Conservation (phyloP, 2,797 vertebrate species). For the Pipistrellus pygmaeus region DNA sequence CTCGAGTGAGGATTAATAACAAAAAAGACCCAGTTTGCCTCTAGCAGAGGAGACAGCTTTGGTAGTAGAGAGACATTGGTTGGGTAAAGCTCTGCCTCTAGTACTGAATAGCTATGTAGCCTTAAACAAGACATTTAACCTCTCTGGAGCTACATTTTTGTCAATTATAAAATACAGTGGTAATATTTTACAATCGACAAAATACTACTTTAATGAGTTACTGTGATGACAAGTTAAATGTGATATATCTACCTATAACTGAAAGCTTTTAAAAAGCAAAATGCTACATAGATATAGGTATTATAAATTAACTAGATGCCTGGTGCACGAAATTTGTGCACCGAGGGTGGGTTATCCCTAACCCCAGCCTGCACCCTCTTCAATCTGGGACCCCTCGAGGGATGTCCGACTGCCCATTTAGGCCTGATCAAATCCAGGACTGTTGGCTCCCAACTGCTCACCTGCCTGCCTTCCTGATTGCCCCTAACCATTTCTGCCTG, state of each 20-base stretch:
- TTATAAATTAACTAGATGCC: not conserved
- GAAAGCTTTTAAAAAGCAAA: conserved; percentile 43
- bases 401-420: too few species aligned
- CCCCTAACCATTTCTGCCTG: too few species aligned
- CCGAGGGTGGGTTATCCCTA: too few species aligned
- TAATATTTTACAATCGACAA: not conserved
- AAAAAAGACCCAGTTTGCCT: not conserved
- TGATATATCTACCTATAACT: not conserved
- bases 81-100: not conserved
- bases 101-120: not conserved
- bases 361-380: too few species aligned
- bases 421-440: too few species aligned
- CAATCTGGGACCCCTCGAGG: too few species aligned
- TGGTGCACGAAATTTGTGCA: too few species aligned
- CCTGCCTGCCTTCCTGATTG: too few species aligned
- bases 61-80: not conserved
- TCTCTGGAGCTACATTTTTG: not conserved
- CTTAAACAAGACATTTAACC: conserved; percentile 7
- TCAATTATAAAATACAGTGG: not conserved
- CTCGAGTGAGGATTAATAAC: too few species aligned
- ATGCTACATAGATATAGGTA: not conserved
- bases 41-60: not conserved
- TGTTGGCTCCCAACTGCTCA: too few species aligned
- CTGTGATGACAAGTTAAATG: not conserved
- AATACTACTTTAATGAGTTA: conserved; percentile 49